These are phyloP conservation scores for Escarpia spicata DNA, from an alignment of 2,888 invertebrate species.

Conservation along the genomic window DNA sequence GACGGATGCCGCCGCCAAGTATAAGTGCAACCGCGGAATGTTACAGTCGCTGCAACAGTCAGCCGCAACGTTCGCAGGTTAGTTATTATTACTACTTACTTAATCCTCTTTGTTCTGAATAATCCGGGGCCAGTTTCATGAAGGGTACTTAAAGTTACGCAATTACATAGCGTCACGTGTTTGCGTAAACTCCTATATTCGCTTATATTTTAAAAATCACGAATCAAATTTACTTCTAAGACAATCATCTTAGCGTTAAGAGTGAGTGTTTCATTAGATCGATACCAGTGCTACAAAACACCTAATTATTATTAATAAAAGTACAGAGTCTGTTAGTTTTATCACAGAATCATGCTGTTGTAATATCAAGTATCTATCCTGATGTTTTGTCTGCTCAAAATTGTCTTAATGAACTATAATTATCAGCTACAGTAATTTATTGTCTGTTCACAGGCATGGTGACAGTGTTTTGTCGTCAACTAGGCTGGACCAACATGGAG, in stretches of 20 bases:
- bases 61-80: slow-evolving; percentile 92
- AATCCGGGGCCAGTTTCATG: no score
- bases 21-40: slow-evolving; percentile 78
- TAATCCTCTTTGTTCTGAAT: background rate
- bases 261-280: no score
- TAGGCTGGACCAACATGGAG: slow-evolving; percentile 93
- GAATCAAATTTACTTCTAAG: no score
- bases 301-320: no score
- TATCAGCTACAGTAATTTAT: background rate
- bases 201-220: no score
- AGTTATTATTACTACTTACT: background rate
- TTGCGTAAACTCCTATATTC: no score
- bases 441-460: slow-evolving; percentile 81
- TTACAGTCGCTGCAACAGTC: slow-evolving; percentile 94
- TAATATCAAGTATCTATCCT: background rate
- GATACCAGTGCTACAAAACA: no score
- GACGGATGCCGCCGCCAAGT: slow-evolving; percentile 79
- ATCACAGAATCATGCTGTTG: background rate
- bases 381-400: background rate
- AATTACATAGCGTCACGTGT: no score
- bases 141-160: no score
- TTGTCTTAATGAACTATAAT: background rate
- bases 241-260: no score
- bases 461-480: slow-evolving; percentile 89
- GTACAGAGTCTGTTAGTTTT: no score